Base-by-base conservation (phyloP, 2,888 invertebrate species). In the Drosophila meridiana region DNA sequence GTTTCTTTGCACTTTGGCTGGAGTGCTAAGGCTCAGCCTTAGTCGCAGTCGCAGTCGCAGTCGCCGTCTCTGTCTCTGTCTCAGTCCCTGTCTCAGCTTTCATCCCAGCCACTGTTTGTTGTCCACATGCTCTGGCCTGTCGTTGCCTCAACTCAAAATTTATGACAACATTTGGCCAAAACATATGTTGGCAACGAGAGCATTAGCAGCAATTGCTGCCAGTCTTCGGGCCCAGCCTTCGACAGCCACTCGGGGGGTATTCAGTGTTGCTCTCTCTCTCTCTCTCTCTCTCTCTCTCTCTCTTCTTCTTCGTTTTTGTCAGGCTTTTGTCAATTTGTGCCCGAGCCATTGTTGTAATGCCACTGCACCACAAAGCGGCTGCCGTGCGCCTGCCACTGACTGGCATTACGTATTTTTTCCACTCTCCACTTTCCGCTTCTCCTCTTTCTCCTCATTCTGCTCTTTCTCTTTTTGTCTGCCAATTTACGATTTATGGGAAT, bases 91-190 rank as follows among this genome's bases (percentile, higher is more conserved):
- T 36, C 53, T 36, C 36, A 36, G 53, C 43, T 65, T 55, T 38
- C 13, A 6, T 14, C 55, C 32, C 45, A 38, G 30, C 30, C 61
- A 6, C 55, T 30, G 30, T 20, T 55, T 53, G 53, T 14, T 36
- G 68, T 74, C 50, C 42, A 56, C 48, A 47, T 57, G 48, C 69
- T 76, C 82, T 87, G 11, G 28, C 14, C 84, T 82, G 76, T 73
- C 76, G 86, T 72, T 59, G 67, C 72, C 69, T 71, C 71, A 73
- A 58, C 67, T 80, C 75, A 73, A 76, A 90, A 90, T 90, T 91
- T 90, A 90, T 91, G 90, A 90, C 83, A 90, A 85, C 84, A 81
- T 87, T 85, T 89, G 83, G 89, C 82, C 78, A 82, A 85, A 91
- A 87, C 90, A 91, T 90, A 90, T 83, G 89, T 87, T 85, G 89